Evolutionary conservation across 2,113 vertebrate species (phyloP).

Genomic region (Numida meleagris): DNA sequence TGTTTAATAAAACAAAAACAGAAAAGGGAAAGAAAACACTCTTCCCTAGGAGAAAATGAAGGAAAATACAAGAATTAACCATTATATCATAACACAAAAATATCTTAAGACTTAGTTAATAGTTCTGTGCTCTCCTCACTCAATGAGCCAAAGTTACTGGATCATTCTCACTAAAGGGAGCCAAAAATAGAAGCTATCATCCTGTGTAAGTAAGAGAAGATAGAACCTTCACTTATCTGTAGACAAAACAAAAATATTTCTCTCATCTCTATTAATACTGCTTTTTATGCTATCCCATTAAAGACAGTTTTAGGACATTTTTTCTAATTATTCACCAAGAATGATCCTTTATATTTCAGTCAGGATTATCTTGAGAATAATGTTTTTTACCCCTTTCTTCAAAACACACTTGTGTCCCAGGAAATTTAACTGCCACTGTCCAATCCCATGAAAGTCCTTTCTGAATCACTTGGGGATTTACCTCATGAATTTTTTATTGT

Average conservation of each 20-base stretch:
- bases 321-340: conserved; percentile 24
- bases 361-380: conserved; percentile 52
- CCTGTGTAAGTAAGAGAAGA: background rate
- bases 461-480: conserved; percentile 42
- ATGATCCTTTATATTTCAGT: background rate
- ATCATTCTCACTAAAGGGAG: background rate
- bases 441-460: conserved; percentile 62
- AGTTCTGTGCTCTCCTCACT: background rate
- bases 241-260: background rate
- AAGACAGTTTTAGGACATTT: background rate
- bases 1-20: background rate
- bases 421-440: conserved; percentile 56
- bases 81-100: background rate
- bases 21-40: rapidly evolving
- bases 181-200: background rate
- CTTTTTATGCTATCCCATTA: background rate
- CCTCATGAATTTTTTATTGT: conserved; percentile 65
- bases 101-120: background rate
- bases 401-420: conserved; percentile 39
- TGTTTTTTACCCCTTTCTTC: conserved; percentile 39
- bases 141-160: background rate
- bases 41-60: background rate
- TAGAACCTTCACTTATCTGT: background rate
- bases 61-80: background rate
- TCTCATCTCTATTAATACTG: background rate